These are phyloP conservation scores for Drosophila mayri DNA, from an alignment of 1,140 invertebrate genomes.

Conservation along the genomic window DNA sequence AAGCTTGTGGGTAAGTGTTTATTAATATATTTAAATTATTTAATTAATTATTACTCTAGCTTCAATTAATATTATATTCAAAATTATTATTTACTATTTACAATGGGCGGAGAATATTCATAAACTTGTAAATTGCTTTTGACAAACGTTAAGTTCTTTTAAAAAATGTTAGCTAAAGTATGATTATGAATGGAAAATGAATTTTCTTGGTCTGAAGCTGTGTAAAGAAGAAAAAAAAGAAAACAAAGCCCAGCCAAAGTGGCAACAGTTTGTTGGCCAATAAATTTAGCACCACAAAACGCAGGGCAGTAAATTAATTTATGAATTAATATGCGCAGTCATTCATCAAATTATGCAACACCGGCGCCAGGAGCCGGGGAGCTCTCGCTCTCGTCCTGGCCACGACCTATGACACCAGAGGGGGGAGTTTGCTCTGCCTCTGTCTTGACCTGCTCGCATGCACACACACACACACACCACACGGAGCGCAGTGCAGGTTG, in stretches of 20 bases:
- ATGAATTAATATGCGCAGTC: slow-evolving; percentile 81
- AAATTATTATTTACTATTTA: no score
- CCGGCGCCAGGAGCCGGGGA: neutral
- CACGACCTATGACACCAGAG: slow-evolving; percentile 40
- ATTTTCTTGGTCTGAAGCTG: neutral
- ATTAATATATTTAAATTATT: no score
- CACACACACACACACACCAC: slow-evolving; percentile 25
- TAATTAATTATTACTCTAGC: no score
- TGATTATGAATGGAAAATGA: no score
- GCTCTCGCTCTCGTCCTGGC: slow-evolving; percentile 13
- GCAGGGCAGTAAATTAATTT: slow-evolving; percentile 75
- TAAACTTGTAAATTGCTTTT: no score
- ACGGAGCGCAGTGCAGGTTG: slow-evolving; percentile 68
- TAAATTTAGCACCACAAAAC: slow-evolving; percentile 57
- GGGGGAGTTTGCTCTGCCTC: neutral
- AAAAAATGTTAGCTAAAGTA: no score
- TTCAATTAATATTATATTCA: no score
- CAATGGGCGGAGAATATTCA: no score
- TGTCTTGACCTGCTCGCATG: slow-evolving; percentile 68
- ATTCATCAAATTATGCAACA: slow-evolving; percentile 75
- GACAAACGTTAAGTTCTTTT: no score
- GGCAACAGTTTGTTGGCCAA: slow-evolving; percentile 65
- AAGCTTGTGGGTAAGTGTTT: no score
- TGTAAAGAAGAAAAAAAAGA: slow-evolving; percentile 8
- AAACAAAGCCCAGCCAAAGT: slow-evolving; percentile 3